Evolutionary conservation across 1,140 invertebrate genomes (phyloP), one percentile per base, ranked within the genome.

Genomic region (Bombus waltoni): DNA sequence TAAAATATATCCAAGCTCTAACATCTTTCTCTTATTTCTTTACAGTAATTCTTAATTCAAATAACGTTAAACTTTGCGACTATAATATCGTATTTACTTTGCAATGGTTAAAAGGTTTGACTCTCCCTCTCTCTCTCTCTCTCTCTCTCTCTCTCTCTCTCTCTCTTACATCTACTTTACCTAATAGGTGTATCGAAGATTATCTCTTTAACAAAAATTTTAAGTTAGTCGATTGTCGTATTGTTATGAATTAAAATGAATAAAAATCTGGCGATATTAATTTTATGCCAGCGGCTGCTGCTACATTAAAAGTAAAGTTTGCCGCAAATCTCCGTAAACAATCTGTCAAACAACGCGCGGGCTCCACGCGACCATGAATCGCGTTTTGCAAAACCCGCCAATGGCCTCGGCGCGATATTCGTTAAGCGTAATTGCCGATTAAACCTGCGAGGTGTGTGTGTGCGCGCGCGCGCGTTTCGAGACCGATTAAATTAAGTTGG

Each of bases 401-500:
- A 40, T 59, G 47, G n/a, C 44, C 32, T 6, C 11, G 40, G 28
- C n/a, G 38, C 38, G 57, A 53, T 76, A 83, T 62, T 47, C 65
- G 74, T 40, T 57, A 28, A 57, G 6, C 65, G n/a, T 78, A 70
- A 83, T 78, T 40, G 47, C 35, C 62, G 62, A 71, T 83, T 83
- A 83, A 83, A 83, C 44, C 65, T 28, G 62, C 22, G 72, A 22
- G 3, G 18, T 57, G 35, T 57, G 44, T 28, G 9, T 40, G 40
- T 28, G 71, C 57, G 40, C 40, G 71, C 57, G 22, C 28, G 40
- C 28, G 42, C 71, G 42, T 72, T 81, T 74, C 22, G 68, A 38
- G 53, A 13, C 25, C 62, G 73, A 78, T 83, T 71, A 68, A 83
- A 83, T 83, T 83, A 83, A 78, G 47, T 83, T 57, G 44, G 38